Evolutionary conservation across 1,140 invertebrate species (phyloP).

Genomic region (Pseudomyrmex cubaensis): DNA sequence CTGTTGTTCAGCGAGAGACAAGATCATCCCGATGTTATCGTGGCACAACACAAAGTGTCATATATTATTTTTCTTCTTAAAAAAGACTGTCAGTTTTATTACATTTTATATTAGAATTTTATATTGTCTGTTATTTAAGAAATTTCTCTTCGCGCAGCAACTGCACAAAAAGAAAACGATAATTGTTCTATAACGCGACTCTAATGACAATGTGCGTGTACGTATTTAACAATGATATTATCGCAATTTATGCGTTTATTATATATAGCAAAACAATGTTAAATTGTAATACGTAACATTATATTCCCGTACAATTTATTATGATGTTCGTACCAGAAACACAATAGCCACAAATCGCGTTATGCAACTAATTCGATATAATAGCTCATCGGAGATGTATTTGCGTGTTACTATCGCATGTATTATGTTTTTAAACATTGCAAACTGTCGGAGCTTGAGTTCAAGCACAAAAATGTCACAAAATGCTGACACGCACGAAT

Average conservation of each 20-base stretch:
- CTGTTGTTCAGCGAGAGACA: background rate
- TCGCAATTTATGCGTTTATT: background rate
- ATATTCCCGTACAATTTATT: background rate
- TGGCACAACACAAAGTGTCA: too few species aligned
- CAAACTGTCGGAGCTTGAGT: too few species aligned
- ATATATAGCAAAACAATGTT: background rate
- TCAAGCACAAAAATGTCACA: too few species aligned
- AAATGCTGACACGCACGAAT: conserved; percentile 14
- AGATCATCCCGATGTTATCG: background rate
- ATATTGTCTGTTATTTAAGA: too few species aligned
- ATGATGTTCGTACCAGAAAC: conserved; percentile 8
- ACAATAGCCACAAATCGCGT: conserved; percentile 8
- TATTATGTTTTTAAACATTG: too few species aligned
- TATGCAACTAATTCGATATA: background rate
- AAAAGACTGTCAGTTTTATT: too few species aligned
- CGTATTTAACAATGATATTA: background rate
- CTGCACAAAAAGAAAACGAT: too few species aligned
- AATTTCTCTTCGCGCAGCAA: too few species aligned
- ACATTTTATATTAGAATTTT: too few species aligned
- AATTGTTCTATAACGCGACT: background rate
- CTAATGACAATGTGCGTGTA: background rate
- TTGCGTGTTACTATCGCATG: background rate
- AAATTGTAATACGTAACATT: conserved; percentile 6
- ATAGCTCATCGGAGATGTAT: background rate
- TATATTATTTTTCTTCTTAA: too few species aligned